Evolutionary conservation across 2,888 invertebrate genomes (phyloP).

Genomic region (Zaprionus obscuricornis): DNA sequence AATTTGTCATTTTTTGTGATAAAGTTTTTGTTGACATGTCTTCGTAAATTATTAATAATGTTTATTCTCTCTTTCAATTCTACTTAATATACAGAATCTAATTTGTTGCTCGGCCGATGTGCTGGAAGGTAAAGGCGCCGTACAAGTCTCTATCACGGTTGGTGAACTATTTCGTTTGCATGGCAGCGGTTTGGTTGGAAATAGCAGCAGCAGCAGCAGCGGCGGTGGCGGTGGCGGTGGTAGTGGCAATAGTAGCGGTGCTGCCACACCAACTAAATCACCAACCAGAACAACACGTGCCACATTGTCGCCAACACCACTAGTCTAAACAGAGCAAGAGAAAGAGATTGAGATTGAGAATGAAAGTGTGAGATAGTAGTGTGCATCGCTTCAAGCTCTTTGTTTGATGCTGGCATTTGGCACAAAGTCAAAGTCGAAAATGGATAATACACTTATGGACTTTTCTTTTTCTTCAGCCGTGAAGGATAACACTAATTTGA

Average conservation of each 20-base stretch:
- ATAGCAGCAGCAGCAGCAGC: slow-evolving; percentile 59
- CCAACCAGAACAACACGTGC: slow-evolving; percentile 80
- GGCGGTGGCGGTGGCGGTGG: slow-evolving; percentile 41
- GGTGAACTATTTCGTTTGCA: slow-evolving; percentile 91
- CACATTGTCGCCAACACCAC: slow-evolving; percentile 80
- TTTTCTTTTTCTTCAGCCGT: slow-evolving; percentile 10
- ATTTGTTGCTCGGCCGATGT: slow-evolving; percentile 96
- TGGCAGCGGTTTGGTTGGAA: slow-evolving; percentile 69
- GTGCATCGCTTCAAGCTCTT: too few species aligned
- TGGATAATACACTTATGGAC: slow-evolving; percentile 26
- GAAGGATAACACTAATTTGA: slow-evolving; percentile 19
- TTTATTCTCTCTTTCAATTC: slow-evolving; percentile 4
- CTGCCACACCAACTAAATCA: slow-evolving; percentile 75
- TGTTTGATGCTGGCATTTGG: slow-evolving; percentile 40
- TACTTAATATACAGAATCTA: slow-evolving; percentile 86
- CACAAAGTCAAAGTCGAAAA: too few species aligned
- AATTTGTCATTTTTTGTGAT: slow-evolving; percentile 2
- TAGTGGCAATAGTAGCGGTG: slow-evolving; percentile 47
- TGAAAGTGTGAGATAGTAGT: not conserved
- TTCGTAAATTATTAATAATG: slow-evolving; percentile 27
- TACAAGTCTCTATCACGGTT: slow-evolving; percentile 95
- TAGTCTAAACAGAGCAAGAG: slow-evolving; percentile 58
- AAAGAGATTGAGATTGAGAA: not conserved
- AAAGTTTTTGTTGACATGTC: not conserved
- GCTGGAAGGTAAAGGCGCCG: slow-evolving; percentile 94